phyloP scores from a whole-genome alignment of 2,113 vertebrate genomes.

The Actenoides lindsayi region DNA sequence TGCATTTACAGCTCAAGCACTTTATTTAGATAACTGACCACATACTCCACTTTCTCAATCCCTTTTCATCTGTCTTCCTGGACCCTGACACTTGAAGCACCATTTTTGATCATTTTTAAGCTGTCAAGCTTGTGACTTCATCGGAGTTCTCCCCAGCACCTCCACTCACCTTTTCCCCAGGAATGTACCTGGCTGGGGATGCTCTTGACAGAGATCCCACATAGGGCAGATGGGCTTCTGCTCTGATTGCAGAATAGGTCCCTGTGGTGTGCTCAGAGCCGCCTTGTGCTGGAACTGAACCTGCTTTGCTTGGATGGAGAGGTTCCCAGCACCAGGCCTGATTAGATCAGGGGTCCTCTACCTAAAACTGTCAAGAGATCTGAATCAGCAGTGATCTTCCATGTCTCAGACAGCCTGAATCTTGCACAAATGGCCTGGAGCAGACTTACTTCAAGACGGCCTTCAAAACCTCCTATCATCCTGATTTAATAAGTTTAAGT shows the following conservation, averaged over 20 bases:
- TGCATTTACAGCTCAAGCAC: neutral
- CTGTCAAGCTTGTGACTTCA: neutral
- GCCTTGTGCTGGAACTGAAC: neutral
- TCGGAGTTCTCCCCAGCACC: neutral
- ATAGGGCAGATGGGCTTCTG: fast-evolving
- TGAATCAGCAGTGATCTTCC: neutral
- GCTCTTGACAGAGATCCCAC: fast-evolving
- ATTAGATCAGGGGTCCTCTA: neutral
- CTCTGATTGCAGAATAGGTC: neutral
- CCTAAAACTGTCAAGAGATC: neutral
- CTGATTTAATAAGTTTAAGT: neutral
- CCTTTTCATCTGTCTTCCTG: neutral
- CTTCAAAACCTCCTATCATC: neutral
- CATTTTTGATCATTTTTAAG: neutral
- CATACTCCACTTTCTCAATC: neutral
- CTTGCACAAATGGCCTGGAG: neutral
- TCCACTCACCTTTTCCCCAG: neutral
- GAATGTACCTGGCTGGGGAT: neutral
- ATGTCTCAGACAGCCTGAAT: neutral
- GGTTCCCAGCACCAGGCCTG: neutral
- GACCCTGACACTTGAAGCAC: neutral
- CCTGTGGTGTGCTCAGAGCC: neutral
- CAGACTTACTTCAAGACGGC: neutral
- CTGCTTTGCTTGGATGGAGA: neutral
- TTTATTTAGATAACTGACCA: neutral